Conservation (phyloP, 1,140 invertebrate genomes). For the Phenacoccus solenopsis region DNA sequence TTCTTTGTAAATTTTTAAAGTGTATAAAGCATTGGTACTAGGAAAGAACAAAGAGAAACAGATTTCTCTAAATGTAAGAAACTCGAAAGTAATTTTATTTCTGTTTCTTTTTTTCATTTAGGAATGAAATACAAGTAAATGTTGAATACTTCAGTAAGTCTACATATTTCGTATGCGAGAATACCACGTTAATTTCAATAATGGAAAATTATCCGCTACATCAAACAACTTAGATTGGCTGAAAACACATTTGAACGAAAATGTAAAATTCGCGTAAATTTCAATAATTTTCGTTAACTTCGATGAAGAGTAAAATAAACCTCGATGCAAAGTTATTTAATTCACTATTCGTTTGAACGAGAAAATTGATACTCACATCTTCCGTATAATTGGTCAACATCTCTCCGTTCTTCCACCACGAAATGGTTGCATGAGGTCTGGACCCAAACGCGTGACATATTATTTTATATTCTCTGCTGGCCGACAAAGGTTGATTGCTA, state of each 20-base stretch:
- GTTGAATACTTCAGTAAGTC: too few species aligned
- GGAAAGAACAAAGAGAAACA: neutral
- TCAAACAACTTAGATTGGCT: too few species aligned
- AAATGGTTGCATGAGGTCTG: conserved; percentile 67
- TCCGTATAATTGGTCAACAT: conserved; percentile 43
- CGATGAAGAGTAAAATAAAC: too few species aligned
- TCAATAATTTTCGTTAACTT: too few species aligned
- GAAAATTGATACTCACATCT: conserved; percentile 36
- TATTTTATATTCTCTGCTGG: conserved; percentile 62
- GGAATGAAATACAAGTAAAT: too few species aligned
- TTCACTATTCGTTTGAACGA: neutral
- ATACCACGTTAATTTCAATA: too few species aligned
- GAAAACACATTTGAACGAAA: too few species aligned
- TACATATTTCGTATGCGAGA: too few species aligned
- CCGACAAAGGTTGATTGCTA: conserved; percentile 64
- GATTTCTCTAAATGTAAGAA: conserved; percentile 2
- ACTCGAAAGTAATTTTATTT: neutral
- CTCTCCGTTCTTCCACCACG: conserved; percentile 68
- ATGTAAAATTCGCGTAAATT: too few species aligned
- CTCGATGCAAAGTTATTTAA: neutral
- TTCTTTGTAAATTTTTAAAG: neutral
- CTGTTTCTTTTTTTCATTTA: neutral
- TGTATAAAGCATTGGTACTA: neutral
- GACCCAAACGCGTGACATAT: conserved; percentile 71
- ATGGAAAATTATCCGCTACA: too few species aligned